Evolutionary conservation across 2,888 invertebrate species (phyloP).

Genomic region (Willowsia nigromaculata): DNA sequence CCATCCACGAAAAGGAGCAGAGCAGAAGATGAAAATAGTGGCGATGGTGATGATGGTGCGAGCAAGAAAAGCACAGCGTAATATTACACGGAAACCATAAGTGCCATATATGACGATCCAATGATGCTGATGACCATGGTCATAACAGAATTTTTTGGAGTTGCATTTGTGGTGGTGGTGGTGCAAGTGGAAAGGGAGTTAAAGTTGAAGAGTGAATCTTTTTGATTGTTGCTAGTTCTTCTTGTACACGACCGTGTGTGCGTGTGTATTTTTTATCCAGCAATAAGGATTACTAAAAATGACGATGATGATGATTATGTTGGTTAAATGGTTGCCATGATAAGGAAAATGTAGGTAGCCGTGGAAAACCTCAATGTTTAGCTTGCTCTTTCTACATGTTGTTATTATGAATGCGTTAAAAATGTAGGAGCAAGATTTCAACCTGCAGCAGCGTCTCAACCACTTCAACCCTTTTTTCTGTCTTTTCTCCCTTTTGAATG

Average conservation of each 20-base stretch:
- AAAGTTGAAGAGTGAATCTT: neutral
- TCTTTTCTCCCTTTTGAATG: conserved; percentile 23
- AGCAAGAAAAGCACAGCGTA: neutral
- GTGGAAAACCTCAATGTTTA: neutral
- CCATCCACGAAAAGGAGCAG: no score
- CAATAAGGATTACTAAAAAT: neutral
- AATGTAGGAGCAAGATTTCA: neutral
- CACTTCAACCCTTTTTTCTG: neutral
- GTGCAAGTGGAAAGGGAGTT: neutral
- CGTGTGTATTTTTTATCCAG: neutral
- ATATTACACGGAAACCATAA: conserved; percentile 10
- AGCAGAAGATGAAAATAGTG: no score
- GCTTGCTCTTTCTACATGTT: neutral
- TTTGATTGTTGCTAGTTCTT: neutral
- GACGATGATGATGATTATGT: neutral
- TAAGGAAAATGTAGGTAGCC: neutral
- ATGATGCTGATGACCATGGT: neutral
- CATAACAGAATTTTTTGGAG: neutral
- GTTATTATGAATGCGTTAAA: neutral
- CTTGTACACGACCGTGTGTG: neutral
- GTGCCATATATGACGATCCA: neutral
- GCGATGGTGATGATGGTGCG: neutral
- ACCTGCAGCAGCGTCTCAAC: neutral
- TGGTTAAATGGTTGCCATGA: neutral
- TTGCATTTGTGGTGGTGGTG: neutral